A percentile compares a stretch with the other conserved stretches of the same genome.
Conservation (phyloP, 2,797 vertebrate species). For the Clarias laeviceps region DNA sequence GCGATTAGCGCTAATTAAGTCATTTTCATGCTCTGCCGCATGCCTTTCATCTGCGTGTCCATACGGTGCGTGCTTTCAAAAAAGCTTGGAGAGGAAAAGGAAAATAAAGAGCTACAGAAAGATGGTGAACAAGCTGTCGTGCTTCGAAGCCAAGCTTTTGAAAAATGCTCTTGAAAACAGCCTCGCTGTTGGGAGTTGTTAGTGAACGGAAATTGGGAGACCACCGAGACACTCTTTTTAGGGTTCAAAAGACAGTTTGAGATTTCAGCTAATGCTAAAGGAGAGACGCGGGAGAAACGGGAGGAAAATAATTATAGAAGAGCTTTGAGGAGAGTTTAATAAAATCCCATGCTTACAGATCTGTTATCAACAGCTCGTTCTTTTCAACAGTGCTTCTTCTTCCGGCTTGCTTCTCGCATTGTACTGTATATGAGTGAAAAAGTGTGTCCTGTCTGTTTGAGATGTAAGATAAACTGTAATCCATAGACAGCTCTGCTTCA, state of each 20-base stretch:
- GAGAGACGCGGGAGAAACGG: background rate
- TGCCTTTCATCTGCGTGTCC: conserved; percentile 73
- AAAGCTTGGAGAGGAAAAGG: conserved; percentile 55
- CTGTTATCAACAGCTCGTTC: conserved; percentile 2
- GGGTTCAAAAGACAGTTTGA: conserved; percentile 14
- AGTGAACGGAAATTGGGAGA: conserved; percentile 28
- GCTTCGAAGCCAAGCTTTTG: conserved; percentile 28
- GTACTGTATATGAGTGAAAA: too few relatives aligned
- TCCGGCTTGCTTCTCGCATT: too few relatives aligned
- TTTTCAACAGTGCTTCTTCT: background rate
- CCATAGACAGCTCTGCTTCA: background rate
- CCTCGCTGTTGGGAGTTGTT: conserved; percentile 26
- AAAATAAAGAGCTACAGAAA: conserved; percentile 57
- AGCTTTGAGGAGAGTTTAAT: background rate
- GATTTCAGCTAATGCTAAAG: conserved; percentile 5
- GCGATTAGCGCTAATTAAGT: conserved; percentile 81
- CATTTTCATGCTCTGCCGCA: conserved; percentile 78
- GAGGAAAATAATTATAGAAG: background rate
- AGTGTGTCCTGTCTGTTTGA: background rate
- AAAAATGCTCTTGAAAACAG: conserved; percentile 43
- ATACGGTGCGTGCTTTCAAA: conserved; percentile 61
- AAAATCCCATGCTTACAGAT: background rate
- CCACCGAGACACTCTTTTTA: conserved; percentile 7
- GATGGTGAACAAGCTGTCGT: conserved; percentile 48
- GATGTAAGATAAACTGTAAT: background rate